Evolutionary conservation across 2,888 invertebrate species (phyloP).

Genomic region (Theristus sp.): DNA sequence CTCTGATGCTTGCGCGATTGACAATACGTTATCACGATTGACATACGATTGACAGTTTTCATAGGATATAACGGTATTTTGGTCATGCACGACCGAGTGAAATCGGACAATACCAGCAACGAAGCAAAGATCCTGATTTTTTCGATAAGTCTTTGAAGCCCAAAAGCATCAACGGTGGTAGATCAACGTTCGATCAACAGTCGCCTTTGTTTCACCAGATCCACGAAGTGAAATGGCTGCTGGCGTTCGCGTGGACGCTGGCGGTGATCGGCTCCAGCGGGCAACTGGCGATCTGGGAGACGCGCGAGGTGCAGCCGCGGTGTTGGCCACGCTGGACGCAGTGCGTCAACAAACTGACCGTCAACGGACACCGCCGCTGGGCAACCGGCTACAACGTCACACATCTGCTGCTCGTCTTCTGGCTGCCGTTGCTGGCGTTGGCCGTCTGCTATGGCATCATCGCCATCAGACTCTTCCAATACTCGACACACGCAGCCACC

Average conservation of each 20-base stretch:
- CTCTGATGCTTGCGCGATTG: too few species aligned
- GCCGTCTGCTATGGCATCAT: slow-evolving; percentile 19
- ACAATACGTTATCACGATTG: too few species aligned
- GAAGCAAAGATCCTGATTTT: too few species aligned
- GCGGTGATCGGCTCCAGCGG: slow-evolving; percentile 17
- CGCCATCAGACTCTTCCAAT: slow-evolving; percentile 18
- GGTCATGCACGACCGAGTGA: too few species aligned
- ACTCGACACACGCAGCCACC: not conserved
- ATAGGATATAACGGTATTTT: too few species aligned
- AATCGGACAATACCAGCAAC: too few species aligned
- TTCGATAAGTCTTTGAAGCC: too few species aligned
- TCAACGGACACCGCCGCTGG: not conserved
- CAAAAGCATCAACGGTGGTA: too few species aligned
- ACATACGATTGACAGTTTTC: too few species aligned
- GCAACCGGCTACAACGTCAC: not conserved
- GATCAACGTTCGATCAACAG: too few species aligned
- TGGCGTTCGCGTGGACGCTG: slow-evolving; percentile 14
- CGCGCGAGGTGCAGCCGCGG: slow-evolving; percentile 13
- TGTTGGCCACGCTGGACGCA: not conserved
- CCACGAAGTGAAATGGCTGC: not conserved
- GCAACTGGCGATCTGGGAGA: slow-evolving; percentile 18
- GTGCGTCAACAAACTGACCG: too few species aligned
- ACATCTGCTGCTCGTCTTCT: slow-evolving; percentile 21
- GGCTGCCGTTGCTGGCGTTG: slow-evolving; percentile 20
- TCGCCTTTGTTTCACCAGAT: not conserved